Conservation (phyloP, 1,140 invertebrate species). For the Eubasilissa regina region DNA sequence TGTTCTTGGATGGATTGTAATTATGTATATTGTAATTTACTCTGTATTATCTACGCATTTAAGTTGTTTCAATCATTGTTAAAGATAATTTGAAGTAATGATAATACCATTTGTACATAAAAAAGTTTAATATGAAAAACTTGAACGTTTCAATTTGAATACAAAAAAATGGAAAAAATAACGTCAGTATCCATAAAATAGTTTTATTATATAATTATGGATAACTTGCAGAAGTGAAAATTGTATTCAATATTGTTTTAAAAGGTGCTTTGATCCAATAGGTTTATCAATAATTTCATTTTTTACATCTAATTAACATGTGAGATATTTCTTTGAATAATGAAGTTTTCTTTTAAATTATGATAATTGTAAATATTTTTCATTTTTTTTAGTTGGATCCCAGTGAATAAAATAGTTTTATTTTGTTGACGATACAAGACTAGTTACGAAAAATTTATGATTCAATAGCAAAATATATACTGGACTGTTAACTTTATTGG, state of each 20-base stretch:
- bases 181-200: not conserved
- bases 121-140: conserved; percentile 12
- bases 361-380: conserved; percentile 23
- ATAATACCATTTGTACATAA: conserved; percentile 37
- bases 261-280: conserved; percentile 19
- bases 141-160: conserved; percentile 1
- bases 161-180: not conserved
- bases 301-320: not conserved
- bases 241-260: conserved; percentile 11
- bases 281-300: not conserved
- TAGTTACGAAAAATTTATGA: conserved; percentile 15
- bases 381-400: conserved; percentile 6
- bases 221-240: not conserved
- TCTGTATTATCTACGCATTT: conserved; percentile 36
- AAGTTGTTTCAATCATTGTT: conserved; percentile 39
- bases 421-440: conserved; percentile 9
- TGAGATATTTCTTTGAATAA: conserved; percentile 8
- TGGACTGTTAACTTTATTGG: conserved; percentile 27
- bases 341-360: not conserved
- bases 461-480: conserved; percentile 39
- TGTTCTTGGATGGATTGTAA: conserved; percentile 43
- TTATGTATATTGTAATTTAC: conserved; percentile 50
- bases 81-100: conserved; percentile 34
- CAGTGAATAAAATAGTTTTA: conserved; percentile 3
- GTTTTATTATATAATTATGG: not conserved